Conservation (phyloP, 1,140 invertebrate genomes). For the Halesus radiatus region DNA sequence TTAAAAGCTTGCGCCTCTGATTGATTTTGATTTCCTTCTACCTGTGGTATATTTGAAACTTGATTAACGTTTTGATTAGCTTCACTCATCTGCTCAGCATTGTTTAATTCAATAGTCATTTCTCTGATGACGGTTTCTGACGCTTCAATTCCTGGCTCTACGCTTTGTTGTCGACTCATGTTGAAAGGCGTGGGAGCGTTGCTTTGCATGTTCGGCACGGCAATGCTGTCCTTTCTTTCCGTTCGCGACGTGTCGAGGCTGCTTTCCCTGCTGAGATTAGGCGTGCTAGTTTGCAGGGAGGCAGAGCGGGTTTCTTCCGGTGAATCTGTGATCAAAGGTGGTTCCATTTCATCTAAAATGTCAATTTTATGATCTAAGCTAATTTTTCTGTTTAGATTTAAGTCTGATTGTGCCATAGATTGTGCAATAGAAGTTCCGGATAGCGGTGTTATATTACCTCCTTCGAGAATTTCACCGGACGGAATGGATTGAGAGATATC, state of each 20-base stretch:
- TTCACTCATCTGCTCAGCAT: neutral
- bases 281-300: conserved; percentile 8
- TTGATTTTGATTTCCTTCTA: neutral
- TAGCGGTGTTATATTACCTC: neutral
- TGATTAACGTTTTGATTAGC: neutral
- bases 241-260: conserved; percentile 34
- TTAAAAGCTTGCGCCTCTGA: conserved; percentile 1
- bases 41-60: neutral
- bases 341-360: conserved; percentile 68
- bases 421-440: neutral
- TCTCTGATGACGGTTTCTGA: conserved; percentile 55
- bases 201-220: conserved; percentile 1
- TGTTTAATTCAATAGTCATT: conserved; percentile 44
- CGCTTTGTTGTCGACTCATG: conserved; percentile 52
- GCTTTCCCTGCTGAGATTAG: conserved; percentile 44
- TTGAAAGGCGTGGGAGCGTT: conserved; percentile 19
- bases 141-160: conserved; percentile 51
- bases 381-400: conserved; percentile 59
- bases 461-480: neutral
- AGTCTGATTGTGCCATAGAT: neutral
- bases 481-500: conserved; percentile 30
- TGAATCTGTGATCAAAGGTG: conserved; percentile 67
- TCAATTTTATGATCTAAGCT: conserved; percentile 69
- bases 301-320: conserved; percentile 51
- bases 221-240: conserved; percentile 25